Conservation (phyloP, 2,888 invertebrate genomes). For the Eulithis prunata region DNA sequence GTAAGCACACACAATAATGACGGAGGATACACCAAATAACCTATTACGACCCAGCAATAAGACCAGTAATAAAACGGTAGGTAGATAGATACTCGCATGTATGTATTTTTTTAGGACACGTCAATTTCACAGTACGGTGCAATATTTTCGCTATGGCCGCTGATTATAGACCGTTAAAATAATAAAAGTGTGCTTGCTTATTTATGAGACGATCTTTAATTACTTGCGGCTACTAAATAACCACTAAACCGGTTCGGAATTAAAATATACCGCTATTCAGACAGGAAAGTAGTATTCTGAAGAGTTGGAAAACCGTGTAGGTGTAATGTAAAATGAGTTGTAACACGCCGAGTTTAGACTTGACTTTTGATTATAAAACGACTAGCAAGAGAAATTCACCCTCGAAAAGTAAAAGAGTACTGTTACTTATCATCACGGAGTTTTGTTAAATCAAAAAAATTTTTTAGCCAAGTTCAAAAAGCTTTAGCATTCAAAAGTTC, state of each 20-base stretch:
- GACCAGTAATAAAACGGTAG: background rate
- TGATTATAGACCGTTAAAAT: slow-evolving; percentile 36
- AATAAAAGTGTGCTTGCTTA: slow-evolving; percentile 39
- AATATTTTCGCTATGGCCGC: slow-evolving; percentile 26
- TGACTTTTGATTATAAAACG: too few species aligned
- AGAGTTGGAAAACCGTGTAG: background rate
- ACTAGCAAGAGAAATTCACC: too few species aligned
- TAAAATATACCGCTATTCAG: slow-evolving; percentile 44
- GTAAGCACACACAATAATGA: background rate
- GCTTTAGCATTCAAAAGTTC: too few species aligned
- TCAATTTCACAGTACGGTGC: slow-evolving; percentile 20
- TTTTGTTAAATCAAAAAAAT: too few species aligned
- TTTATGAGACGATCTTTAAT: slow-evolving; percentile 51
- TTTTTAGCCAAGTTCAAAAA: too few species aligned
- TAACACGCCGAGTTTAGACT: background rate
- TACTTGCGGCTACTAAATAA: slow-evolving; percentile 48
- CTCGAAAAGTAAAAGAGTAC: too few species aligned
- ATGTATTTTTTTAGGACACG: background rate
- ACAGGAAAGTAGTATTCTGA: slow-evolving; percentile 20
- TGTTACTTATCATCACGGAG: too few species aligned
- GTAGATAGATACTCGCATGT: background rate
- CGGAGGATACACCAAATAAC: background rate
- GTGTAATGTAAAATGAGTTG: slow-evolving; percentile 2
- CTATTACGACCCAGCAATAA: background rate
- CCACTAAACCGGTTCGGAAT: slow-evolving; percentile 52